These are phyloP conservation scores for Kobus ellipsiprymnus DNA, from an alignment of 2,113 vertebrate species.

Conservation along the genomic window DNA sequence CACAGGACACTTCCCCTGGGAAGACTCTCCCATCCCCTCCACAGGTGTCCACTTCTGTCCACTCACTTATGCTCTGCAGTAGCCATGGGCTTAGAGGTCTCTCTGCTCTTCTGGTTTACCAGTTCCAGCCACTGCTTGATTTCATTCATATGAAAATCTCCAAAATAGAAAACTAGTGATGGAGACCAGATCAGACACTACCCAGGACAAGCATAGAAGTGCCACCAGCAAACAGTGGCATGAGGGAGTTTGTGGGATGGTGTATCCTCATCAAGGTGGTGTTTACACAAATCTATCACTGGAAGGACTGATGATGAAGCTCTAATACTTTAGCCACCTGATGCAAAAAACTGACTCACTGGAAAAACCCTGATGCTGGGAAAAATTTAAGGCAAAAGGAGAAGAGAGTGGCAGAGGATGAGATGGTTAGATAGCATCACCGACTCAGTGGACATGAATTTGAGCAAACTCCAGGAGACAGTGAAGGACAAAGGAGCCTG, in stretches of 20 bases:
- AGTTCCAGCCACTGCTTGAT: background rate
- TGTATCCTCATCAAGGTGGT: too few species aligned
- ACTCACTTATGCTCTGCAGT: background rate
- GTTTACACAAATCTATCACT: background rate
- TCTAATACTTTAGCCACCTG: background rate
- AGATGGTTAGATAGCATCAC: background rate
- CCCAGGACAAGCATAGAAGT: background rate
- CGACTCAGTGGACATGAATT: background rate
- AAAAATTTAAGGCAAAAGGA: background rate
- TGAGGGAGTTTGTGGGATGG: accelerated
- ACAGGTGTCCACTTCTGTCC: background rate
- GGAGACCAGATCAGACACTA: background rate
- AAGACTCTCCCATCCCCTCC: background rate
- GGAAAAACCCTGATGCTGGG: background rate
- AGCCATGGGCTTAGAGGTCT: background rate
- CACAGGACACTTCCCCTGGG: background rate
- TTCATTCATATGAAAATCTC: too few species aligned
- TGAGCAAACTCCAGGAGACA: background rate
- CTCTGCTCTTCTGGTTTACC: background rate
- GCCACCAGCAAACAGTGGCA: background rate
- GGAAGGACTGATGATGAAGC: background rate
- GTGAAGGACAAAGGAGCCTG: background rate
- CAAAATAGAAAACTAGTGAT: background rate
- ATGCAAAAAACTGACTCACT: background rate
- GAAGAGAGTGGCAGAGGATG: background rate